Evolutionary conservation across 2,113 vertebrate genomes (phyloP).

Genomic region (Chauna torquata): DNA sequence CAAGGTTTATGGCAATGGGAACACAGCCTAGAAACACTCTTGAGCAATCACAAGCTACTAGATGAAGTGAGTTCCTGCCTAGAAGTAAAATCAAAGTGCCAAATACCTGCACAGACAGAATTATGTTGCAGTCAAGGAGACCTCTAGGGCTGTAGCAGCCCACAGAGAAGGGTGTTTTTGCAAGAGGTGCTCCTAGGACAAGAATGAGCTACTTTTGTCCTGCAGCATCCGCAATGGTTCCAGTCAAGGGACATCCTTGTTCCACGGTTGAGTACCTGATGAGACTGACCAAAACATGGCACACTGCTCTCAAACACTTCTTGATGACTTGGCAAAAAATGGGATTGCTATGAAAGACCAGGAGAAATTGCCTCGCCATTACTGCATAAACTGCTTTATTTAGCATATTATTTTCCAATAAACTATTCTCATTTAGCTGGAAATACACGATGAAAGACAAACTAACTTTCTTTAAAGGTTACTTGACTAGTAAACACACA

Average conservation of each 20-base stretch:
- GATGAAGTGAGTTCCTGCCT: neutral
- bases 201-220: neutral
- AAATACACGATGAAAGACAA: neutral
- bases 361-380: neutral
- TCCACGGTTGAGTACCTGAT: neutral
- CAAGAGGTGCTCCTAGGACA: neutral
- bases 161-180: neutral
- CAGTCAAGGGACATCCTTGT: neutral
- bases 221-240: neutral
- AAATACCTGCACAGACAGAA: neutral
- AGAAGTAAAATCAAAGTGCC: neutral
- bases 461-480: neutral
- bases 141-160: neutral
- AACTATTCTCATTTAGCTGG: neutral
- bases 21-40: neutral
- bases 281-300: neutral
- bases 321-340: neutral
- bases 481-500: neutral
- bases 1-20: neutral
- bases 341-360: neutral
- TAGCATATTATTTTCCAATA: neutral
- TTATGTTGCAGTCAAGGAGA: neutral
- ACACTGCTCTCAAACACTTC: neutral
- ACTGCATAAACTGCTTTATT: neutral
- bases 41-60: neutral